Base-by-base conservation (phyloP, 2,113 vertebrate species). In the Mus pahari region DNA sequence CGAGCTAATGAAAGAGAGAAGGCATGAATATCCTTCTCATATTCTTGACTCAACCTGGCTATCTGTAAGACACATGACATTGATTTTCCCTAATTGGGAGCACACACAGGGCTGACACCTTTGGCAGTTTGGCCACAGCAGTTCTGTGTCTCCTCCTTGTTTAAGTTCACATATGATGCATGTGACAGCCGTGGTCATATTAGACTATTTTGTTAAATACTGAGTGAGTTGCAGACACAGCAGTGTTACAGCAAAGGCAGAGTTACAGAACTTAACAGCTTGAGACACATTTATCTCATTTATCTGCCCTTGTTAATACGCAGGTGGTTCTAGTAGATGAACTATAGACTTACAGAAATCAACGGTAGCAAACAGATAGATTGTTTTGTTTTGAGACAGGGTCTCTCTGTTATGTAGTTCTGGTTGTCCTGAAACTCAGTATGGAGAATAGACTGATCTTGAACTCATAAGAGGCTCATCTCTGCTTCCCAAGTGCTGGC, bases 61-160 rank as follows among this genome's bases (percentile, higher is more conserved):
- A 89, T 94, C 87, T 92, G 78, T 71, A 96, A 87, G 90, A 90
- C 92, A 86, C 71, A 84, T 53, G 83, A 92, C 87, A 96, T 68
- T 96, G 92, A 94, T 87, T 97, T 97, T 97, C 66, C 84, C 66
- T n/a, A 94, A 93, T 95, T 96, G 96, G 90, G 82, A 97, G 82
- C 70, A 73, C 58, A 70, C 3, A 89, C 48, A 95, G 33, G 73
- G 82, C 95, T 96, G 93, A 94, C 58, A 93, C 93, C 68, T 96
- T 89, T 95, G 94, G 82, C 95, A 89, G 82, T 78, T 20, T 53
- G 73, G 73, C 50, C 71, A n/a, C 48, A 50, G 20, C 68, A 75
- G 64, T 91, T 96, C 83, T 95, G 82, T 86, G 48, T 96, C 68
- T 94, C 62, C n/a, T 83, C 94, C 66, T 81, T 90, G 55, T 97